These are phyloP conservation scores for Patella vulgata DNA, from an alignment of 1,140 invertebrate species.

Conservation along the genomic window DNA sequence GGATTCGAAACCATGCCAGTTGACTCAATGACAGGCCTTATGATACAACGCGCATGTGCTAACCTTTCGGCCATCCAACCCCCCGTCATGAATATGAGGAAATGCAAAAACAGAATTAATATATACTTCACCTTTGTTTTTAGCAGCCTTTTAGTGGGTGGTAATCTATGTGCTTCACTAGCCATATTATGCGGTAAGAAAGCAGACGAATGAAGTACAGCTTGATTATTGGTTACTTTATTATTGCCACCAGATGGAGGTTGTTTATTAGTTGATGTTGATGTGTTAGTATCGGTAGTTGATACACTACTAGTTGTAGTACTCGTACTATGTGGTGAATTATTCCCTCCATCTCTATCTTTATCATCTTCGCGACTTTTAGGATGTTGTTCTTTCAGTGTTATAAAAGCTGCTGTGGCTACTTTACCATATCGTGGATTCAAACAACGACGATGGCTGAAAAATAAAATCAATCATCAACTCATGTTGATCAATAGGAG, in stretches of 20 bases:
- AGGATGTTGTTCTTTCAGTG: not conserved
- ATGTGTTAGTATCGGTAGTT: too few species aligned
- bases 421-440: conserved; percentile 3
- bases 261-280: too few species aligned
- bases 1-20: too few species aligned
- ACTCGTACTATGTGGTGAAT: too few species aligned
- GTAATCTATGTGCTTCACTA: not conserved
- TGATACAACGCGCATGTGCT: too few species aligned
- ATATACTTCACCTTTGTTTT: too few species aligned
- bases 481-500: not conserved
- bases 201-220: not conserved
- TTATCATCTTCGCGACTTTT: not conserved
- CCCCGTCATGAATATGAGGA: too few species aligned
- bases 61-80: too few species aligned
- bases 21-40: too few species aligned
- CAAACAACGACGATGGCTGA: conserved; percentile 1
- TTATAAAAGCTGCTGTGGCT: not conserved
- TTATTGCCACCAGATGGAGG: not conserved
- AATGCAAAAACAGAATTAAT: too few species aligned
- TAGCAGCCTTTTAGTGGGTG: not conserved
- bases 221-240: not conserved
- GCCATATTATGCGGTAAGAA: too few species aligned
- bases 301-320: too few species aligned
- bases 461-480: not conserved
- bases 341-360: not conserved